phyloP scores from a whole-genome alignment of 1,140 invertebrate genomes.

The Aphaenogaster floridana region DNA sequence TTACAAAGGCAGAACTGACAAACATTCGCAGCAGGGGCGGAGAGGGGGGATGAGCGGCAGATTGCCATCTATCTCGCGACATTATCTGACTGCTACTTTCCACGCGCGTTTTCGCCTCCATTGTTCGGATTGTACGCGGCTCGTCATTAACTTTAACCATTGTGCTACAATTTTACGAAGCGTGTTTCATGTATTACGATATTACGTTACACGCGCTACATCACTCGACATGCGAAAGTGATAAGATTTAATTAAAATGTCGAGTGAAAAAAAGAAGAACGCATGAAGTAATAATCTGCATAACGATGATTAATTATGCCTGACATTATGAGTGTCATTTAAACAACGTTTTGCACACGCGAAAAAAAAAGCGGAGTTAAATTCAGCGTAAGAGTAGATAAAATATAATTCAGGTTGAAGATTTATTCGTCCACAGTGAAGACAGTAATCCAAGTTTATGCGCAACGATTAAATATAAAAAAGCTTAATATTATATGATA shows the following conservation, averaged over 20 bases:
- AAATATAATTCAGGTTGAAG: slow-evolving; percentile 46
- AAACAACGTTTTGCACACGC: not conserved
- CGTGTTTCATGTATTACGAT: not conserved
- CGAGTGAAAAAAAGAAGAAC: not conserved
- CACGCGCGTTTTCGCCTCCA: slow-evolving; percentile 4
- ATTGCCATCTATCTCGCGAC: slow-evolving; percentile 46
- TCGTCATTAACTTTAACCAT: slow-evolving; percentile 33
- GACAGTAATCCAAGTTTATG: slow-evolving; percentile 27
- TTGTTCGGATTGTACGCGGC: slow-evolving; percentile 4
- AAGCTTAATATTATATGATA: not conserved
- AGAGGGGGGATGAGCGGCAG: not conserved
- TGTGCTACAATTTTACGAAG: slow-evolving; percentile 8
- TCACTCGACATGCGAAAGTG: not conserved
- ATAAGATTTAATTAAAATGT: slow-evolving; percentile 25
- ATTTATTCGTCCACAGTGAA: slow-evolving; percentile 26
- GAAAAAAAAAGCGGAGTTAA: slow-evolving; percentile 15
- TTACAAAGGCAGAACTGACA: slow-evolving; percentile 60
- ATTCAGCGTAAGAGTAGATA: slow-evolving; percentile 26
- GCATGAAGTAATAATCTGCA: not conserved
- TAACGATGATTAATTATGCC: slow-evolving; percentile 49
- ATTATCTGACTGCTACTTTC: slow-evolving; percentile 39
- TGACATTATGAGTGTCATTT: slow-evolving; percentile 20
- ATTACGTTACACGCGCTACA: not conserved
- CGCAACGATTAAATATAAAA: slow-evolving; percentile 32
- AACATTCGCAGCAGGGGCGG: slow-evolving; percentile 5